A percentile compares a stretch with the other conserved stretches of the same genome.
Conservation (phyloP, 2,888 invertebrate species). For the Incurvaria masculella region DNA sequence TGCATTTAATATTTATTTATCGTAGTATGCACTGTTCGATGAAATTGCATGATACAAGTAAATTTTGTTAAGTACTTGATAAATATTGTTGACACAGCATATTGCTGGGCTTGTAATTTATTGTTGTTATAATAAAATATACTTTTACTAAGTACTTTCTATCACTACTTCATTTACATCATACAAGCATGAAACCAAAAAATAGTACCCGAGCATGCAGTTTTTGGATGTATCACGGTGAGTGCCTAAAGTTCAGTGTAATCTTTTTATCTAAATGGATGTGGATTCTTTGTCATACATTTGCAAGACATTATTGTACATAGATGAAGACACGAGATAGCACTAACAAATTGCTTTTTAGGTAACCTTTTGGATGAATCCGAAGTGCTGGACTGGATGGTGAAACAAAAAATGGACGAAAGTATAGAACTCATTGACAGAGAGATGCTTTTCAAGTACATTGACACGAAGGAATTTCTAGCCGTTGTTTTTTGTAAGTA, state of each 20-base stretch:
- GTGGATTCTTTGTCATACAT: constrained; percentile 41
- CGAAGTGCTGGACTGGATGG: constrained; percentile 88
- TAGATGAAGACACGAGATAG: not conserved
- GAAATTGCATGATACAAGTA: not conserved
- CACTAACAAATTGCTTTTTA: constrained; percentile 29
- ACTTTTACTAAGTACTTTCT: constrained; percentile 36
- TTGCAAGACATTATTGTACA: not conserved
- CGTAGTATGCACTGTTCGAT: not conserved
- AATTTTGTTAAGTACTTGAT: not conserved
- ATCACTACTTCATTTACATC: constrained; percentile 47
- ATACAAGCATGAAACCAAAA: constrained; percentile 54
- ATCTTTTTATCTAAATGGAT: constrained; percentile 39
- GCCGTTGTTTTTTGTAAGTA: constrained; percentile 91
- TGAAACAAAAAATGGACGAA: constrained; percentile 86
- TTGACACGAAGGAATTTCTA: constrained; percentile 86
- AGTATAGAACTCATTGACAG: constrained; percentile 88
- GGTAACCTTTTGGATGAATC: constrained; percentile 65
- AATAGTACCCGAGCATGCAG: constrained; percentile 49
- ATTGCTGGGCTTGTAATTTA: constrained; percentile 18
- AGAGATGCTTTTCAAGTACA: constrained; percentile 77
- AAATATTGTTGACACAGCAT: constrained; percentile 2
- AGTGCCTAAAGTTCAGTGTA: constrained; percentile 31
- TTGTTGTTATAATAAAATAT: constrained; percentile 50
- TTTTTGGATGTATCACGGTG: constrained; percentile 48
- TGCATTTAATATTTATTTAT: too few relatives aligned